A percentile compares a stretch with the other conserved stretches of the same genome.
Evolutionary conservation across 2,113 vertebrate genomes (phyloP).

Genomic region (Girardinichthys multiradiatus): DNA sequence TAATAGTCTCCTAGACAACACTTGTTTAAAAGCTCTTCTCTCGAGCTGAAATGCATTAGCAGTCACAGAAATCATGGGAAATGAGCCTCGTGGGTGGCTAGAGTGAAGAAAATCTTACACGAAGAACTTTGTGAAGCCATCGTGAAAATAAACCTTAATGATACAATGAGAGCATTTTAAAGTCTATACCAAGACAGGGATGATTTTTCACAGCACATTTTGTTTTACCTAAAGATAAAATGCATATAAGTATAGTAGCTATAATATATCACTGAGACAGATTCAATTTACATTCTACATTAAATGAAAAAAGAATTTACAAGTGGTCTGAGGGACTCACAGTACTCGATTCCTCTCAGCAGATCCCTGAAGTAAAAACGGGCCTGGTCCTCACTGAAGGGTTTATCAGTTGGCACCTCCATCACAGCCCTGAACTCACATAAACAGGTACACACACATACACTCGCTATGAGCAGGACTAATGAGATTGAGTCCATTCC

Average conservation of each 20-base stretch:
- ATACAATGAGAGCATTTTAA: constrained; percentile 10
- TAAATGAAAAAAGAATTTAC: not conserved
- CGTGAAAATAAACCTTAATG: not conserved
- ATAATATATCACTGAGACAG: not conserved
- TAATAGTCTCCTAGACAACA: constrained; percentile 49
- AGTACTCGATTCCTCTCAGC: constrained; percentile 96
- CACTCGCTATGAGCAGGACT: constrained; percentile 29
- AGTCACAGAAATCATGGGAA: constrained; percentile 44
- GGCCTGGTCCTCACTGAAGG: constrained; percentile 92
- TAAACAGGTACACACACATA: constrained; percentile 4
- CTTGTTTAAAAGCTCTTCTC: constrained; percentile 25
- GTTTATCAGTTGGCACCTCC: constrained; percentile 94
- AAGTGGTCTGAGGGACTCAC: constrained; percentile 80
- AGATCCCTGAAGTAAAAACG: constrained; percentile 98
- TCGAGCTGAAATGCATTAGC: constrained; percentile 41
- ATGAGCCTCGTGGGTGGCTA: constrained; percentile 49
- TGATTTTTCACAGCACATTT: not conserved
- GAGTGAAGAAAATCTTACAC: constrained; percentile 34
- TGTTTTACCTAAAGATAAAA: not conserved
- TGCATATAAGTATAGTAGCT: not conserved
- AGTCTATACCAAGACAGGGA: not conserved
- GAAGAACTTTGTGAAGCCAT: constrained; percentile 22
- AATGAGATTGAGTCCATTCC: constrained; percentile 40
- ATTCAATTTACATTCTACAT: constrained; percentile 3
- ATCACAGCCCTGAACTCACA: constrained; percentile 89